These are phyloP conservation scores for Danio aesculapii DNA, from an alignment of 2,797 vertebrate species.

Conservation along the genomic window DNA sequence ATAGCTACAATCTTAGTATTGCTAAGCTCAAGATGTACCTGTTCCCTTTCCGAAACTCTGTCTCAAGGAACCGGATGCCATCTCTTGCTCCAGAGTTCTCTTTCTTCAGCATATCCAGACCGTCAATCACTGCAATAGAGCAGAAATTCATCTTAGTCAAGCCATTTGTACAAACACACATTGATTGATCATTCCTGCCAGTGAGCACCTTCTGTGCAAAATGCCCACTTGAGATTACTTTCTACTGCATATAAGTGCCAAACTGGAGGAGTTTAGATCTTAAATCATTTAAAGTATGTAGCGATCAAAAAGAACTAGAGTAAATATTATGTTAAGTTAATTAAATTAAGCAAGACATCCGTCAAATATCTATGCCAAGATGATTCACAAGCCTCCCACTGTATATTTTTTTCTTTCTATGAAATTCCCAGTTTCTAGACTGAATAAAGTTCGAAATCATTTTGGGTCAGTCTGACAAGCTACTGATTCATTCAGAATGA, in stretches of 20 bases:
- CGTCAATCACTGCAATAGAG: conserved; percentile 87
- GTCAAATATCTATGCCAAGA: not conserved
- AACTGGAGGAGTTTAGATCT: not conserved
- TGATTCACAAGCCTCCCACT: not conserved
- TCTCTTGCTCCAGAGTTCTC: conserved; percentile 92
- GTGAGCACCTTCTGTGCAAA: not conserved
- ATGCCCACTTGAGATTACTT: not conserved
- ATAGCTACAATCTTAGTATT: not conserved
- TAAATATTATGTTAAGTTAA: conserved; percentile 7
- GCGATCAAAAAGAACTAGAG: not conserved
- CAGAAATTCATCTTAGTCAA: not conserved
- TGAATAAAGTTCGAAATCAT: not conserved
- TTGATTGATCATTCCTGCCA: not conserved
- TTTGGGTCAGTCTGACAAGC: not conserved
- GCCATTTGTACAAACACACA: not conserved
- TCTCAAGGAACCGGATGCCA: conserved; percentile 93
- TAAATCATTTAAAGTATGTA: not conserved
- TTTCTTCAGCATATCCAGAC: conserved; percentile 94
- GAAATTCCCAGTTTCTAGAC: not conserved
- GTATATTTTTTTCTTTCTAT: not conserved
- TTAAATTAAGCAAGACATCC: not conserved
- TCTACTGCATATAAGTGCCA: not conserved
- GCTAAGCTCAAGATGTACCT: conserved; percentile 75
- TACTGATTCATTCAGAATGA: conserved; percentile 11
- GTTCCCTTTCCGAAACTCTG: conserved; percentile 97